Conservation (phyloP, 2,888 invertebrate species). For the Macrophya alboannulata region DNA sequence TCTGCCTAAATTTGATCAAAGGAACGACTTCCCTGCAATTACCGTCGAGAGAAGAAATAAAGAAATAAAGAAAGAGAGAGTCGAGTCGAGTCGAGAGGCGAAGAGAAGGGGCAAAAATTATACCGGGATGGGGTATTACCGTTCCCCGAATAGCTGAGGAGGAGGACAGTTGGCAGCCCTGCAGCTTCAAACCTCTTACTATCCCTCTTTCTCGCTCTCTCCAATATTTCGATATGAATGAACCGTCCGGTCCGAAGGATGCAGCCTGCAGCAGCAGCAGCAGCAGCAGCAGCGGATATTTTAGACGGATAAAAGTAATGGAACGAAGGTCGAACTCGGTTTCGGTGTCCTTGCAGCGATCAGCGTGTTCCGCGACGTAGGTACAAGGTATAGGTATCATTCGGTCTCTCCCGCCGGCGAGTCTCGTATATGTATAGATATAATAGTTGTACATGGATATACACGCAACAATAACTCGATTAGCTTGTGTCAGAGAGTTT, state of each 20-base stretch:
- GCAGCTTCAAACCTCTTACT: neutral
- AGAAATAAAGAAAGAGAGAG: neutral
- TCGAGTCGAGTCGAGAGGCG: no score
- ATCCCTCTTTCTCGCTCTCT: neutral
- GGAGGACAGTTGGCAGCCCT: conserved; percentile 37
- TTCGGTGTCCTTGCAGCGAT: neutral
- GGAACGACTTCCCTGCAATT: conserved; percentile 32
- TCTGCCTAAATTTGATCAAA: conserved; percentile 1
- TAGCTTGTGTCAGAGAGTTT: neutral
- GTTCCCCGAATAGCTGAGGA: conserved; percentile 21
- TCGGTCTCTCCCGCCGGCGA: conserved; percentile 5
- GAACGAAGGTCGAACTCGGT: conserved; percentile 15
- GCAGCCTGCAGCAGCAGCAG: neutral
- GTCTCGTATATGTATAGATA: neutral
- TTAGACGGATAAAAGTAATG: neutral
- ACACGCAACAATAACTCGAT: neutral
- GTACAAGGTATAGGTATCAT: neutral
- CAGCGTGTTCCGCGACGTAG: neutral
- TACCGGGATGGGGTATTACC: neutral
- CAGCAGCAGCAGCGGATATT: neutral
- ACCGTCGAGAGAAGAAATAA: neutral
- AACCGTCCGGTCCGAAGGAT: neutral
- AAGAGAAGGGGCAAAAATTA: neutral
- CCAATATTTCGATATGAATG: conserved; percentile 20
- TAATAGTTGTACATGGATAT: no score